These are phyloP conservation scores for Allacma fusca DNA, from an alignment of 2,888 invertebrate genomes.

Conservation along the genomic window DNA sequence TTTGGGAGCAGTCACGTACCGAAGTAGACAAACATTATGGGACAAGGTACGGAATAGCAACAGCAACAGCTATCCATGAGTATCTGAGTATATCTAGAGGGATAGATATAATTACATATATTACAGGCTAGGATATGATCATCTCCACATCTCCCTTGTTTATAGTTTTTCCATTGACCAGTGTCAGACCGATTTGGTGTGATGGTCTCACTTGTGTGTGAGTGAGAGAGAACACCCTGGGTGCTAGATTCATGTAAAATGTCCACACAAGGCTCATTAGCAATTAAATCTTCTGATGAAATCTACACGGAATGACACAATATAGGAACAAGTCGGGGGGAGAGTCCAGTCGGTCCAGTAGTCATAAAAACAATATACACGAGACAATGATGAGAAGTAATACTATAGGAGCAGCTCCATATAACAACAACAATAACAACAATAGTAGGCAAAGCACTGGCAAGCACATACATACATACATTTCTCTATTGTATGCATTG, in stretches of 20 bases:
- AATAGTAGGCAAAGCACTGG: too few species aligned
- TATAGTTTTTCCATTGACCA: conserved; percentile 30
- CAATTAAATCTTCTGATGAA: conserved; percentile 37
- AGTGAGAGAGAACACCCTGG: conserved; percentile 31
- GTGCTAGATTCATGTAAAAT: conserved; percentile 39
- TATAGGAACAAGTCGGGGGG: neutral
- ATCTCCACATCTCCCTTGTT: neutral
- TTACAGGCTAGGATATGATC: too few species aligned
- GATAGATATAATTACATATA: too few species aligned
- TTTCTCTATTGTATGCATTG: too few species aligned
- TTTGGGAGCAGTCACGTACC: conserved; percentile 33
- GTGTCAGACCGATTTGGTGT: neutral
- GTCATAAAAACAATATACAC: neutral
- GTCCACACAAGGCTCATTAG: conserved; percentile 34
- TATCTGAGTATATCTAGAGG: too few species aligned
- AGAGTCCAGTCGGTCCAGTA: conserved; percentile 2
- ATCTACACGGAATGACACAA: neutral
- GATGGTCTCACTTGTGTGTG: neutral
- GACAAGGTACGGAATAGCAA: neutral
- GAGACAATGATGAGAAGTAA: neutral
- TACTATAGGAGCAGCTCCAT: too few species aligned
- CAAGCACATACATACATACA: too few species aligned
- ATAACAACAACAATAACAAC: too few species aligned
- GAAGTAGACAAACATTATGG: neutral
- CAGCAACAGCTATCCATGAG: neutral